A percentile compares a stretch with the other conserved stretches of the same genome.
Evolutionary conservation across 2,888 invertebrate species (phyloP).

Genomic region (Smittia aterrima): DNA sequence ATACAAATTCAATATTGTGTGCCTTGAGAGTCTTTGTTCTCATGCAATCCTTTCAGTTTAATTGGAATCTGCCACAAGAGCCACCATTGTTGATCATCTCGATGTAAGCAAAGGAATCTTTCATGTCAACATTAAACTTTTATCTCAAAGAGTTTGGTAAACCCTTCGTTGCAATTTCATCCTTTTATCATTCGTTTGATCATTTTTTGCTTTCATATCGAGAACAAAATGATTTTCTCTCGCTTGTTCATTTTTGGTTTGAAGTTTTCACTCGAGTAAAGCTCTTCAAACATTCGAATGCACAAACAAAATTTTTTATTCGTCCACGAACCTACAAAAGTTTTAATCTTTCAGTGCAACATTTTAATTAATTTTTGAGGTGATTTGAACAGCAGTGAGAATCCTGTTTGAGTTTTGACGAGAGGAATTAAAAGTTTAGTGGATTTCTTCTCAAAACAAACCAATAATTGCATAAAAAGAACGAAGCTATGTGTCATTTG

Average conservation of each 20-base stretch:
- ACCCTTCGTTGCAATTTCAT: neutral
- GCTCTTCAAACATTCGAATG: neutral
- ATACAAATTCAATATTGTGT: no score
- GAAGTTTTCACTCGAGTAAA: neutral
- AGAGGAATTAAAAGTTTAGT: no score
- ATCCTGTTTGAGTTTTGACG: no score
- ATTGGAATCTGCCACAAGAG: neutral
- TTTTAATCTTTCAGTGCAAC: no score
- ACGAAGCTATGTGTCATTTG: no score
- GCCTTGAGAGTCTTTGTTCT: neutral
- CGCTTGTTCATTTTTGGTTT: neutral
- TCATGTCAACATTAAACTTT: neutral
- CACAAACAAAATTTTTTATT: neutral
- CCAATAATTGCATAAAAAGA: no score
- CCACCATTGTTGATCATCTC: neutral
- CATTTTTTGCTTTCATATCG: neutral
- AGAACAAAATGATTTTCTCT: neutral
- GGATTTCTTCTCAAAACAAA: no score
- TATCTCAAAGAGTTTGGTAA: neutral
- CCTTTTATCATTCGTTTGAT: conserved; percentile 11
- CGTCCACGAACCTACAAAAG: neutral
- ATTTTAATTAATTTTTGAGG: no score
- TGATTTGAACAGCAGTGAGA: no score
- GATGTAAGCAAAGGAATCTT: neutral
- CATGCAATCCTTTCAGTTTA: neutral